phyloP scores from a whole-genome alignment of 2,888 invertebrate genomes.

The Dynastes hyllus region DNA sequence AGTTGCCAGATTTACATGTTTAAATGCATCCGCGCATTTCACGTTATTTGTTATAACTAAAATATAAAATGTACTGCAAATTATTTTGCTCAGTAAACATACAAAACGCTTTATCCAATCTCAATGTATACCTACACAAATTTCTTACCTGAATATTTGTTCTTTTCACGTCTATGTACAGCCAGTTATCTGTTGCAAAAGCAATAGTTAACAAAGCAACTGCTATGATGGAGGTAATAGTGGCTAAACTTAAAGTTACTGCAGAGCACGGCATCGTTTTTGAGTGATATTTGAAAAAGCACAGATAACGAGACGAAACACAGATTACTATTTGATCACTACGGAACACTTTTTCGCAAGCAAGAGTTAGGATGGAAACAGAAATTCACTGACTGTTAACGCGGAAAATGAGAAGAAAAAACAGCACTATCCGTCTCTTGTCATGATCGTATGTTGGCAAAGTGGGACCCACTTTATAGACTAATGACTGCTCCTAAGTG shows the following conservation, averaged over 20 bases:
- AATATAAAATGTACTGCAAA: neutral
- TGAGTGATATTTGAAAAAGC: slow-evolving; percentile 36
- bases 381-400: slow-evolving; percentile 52
- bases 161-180: slow-evolving; percentile 93
- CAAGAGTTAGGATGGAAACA: slow-evolving; percentile 30
- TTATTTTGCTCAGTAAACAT: neutral
- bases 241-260: slow-evolving; percentile 94
- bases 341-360: slow-evolving; percentile 23
- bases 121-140: neutral
- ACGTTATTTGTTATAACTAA: too few species aligned
- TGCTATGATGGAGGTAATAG: slow-evolving; percentile 95
- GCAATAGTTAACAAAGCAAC: slow-evolving; percentile 94
- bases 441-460: slow-evolving; percentile 53
- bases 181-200: slow-evolving; percentile 98
- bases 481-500: slow-evolving; percentile 54
- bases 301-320: slow-evolving; percentile 41
- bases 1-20: too few species aligned
- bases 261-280: slow-evolving; percentile 93
- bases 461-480: slow-evolving; percentile 54
- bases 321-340: slow-evolving; percentile 31
- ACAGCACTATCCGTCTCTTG: slow-evolving; percentile 45
- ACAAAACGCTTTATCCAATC: neutral
- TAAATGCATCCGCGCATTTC: too few species aligned
- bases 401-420: slow-evolving; percentile 36
- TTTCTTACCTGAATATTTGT: slow-evolving; percentile 85